phyloP scores from a whole-genome alignment of 1,140 invertebrate genomes.

The Oryctes rhinoceros region DNA sequence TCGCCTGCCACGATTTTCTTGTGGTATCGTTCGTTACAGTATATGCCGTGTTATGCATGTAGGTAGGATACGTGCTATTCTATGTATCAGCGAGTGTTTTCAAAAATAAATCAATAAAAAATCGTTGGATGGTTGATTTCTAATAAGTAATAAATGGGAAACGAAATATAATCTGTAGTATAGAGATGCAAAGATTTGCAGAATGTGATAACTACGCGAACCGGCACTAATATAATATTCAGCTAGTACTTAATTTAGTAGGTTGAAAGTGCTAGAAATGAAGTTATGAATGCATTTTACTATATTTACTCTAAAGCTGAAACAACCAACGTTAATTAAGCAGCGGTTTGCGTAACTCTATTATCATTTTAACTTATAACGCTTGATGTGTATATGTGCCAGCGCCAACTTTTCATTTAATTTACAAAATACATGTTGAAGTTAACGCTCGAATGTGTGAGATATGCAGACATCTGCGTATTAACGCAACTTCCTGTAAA shows the following conservation, averaged over 20 bases:
- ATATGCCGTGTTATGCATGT: no score
- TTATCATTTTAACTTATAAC: not conserved
- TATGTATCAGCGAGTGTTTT: no score
- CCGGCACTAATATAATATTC: not conserved
- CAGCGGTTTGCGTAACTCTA: not conserved
- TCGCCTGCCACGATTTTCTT: no score
- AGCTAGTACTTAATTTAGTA: not conserved
- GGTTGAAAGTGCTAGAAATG: not conserved
- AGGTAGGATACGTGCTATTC: no score
- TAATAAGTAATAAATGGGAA: no score
- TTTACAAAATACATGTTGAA: constrained; percentile 1
- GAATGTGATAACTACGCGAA: no score
- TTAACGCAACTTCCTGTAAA: not conserved
- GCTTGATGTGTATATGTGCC: not conserved
- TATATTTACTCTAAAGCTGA: not conserved
- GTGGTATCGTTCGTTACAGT: no score
- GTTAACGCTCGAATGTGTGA: not conserved
- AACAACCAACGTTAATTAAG: constrained; percentile 8
- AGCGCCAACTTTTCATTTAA: constrained; percentile 18
- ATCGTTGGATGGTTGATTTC: no score
- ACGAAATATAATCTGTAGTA: no score
- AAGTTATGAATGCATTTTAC: not conserved
- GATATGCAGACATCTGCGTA: not conserved
- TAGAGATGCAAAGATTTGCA: no score
- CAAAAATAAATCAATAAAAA: no score